These are phyloP conservation scores for Osmerus eperlanus DNA, from an alignment of 2,113 vertebrate genomes.

Conservation along the genomic window DNA sequence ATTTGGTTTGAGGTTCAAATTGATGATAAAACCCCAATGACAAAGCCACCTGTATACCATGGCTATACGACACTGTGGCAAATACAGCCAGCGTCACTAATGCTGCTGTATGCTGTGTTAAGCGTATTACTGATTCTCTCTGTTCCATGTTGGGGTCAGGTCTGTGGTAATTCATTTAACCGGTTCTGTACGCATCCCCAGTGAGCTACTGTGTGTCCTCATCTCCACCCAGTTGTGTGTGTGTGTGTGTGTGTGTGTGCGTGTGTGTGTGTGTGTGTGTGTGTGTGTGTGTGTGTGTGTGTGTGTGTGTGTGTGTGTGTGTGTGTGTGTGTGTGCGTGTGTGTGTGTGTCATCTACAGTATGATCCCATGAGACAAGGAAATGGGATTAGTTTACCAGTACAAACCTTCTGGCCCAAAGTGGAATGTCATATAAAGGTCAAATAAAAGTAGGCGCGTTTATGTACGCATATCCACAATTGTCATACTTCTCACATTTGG, in stretches of 20 bases:
- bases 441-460: too few species aligned
- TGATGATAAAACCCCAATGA: too few species aligned
- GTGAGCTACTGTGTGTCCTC: background rate
- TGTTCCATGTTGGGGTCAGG: background rate
- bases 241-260: background rate
- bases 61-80: too few species aligned
- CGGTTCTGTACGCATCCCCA: background rate
- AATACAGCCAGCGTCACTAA: background rate
- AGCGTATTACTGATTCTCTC: background rate
- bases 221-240: background rate
- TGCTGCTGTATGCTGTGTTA: background rate
- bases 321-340: background rate
- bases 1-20: too few species aligned
- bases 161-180: background rate
- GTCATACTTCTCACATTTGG: too few species aligned
- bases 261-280: background rate
- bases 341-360: background rate
- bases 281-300: background rate
- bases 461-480: too few species aligned
- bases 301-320: background rate
- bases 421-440: too few species aligned
- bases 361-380: background rate
- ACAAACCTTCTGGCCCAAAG: too few species aligned
- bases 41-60: too few species aligned
- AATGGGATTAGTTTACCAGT: too few species aligned